Percentiles rank a stretch among this genome's conserved stretches.
Conservation (phyloP, 1,140 invertebrate genomes). For the Calephelis virginiensis region DNA sequence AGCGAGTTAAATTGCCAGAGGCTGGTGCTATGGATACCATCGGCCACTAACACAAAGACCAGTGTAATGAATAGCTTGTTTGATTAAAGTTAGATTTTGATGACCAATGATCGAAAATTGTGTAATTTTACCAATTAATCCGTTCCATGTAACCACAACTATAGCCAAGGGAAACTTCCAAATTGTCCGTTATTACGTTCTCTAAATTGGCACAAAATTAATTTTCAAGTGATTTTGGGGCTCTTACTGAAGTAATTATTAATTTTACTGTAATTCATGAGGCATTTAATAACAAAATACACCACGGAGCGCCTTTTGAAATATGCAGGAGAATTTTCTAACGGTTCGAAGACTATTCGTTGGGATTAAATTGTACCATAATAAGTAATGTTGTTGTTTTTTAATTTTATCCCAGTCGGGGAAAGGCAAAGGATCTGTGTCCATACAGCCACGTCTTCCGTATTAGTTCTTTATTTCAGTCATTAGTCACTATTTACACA, state of each 20-base stretch:
- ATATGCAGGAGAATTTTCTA: not conserved
- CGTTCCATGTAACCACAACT: slow-evolving; percentile 5
- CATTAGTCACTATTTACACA: too few species aligned
- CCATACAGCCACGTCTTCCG: too few species aligned
- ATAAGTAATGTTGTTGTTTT: too few species aligned
- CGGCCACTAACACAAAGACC: not conserved
- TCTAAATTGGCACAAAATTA: not conserved
- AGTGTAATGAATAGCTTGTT: not conserved
- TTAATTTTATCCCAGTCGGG: too few species aligned
- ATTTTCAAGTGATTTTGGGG: not conserved
- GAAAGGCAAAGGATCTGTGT: too few species aligned
- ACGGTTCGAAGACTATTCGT: not conserved
- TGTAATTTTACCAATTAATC: not conserved
- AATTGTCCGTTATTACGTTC: slow-evolving; percentile 1
- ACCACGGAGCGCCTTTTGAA: not conserved
- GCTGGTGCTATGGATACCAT: too few species aligned
- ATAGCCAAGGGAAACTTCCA: not conserved
- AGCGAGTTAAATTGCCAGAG: too few species aligned
- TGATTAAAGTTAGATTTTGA: slow-evolving; percentile 1
- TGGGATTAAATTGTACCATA: too few species aligned
- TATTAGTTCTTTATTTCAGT: too few species aligned
- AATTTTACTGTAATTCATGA: too few species aligned
- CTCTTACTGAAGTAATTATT: too few species aligned
- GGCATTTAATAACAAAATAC: too few species aligned
- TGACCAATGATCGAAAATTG: not conserved